Percentiles rank a stretch among this genome's conserved stretches.
These are phyloP conservation scores for Marmota flaviventris DNA, from an alignment of 2,113 vertebrate species.

Conservation along the genomic window DNA sequence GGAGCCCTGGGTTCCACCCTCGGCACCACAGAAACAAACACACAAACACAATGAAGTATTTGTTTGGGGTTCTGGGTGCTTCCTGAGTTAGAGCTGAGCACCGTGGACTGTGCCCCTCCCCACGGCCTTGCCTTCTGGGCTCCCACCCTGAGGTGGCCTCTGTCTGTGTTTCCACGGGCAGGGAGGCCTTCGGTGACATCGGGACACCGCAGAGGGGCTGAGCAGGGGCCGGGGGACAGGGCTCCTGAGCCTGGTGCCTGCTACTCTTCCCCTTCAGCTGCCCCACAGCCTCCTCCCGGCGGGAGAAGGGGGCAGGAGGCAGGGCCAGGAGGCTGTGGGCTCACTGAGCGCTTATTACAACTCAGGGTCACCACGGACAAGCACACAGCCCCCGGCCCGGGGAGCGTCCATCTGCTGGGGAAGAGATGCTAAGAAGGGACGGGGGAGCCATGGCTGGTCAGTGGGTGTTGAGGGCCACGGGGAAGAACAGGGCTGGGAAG, in stretches of 20 bases:
- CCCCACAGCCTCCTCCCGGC: background rate
- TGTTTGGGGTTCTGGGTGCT: background rate
- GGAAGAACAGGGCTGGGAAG: background rate
- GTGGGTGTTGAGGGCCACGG: fast-evolving
- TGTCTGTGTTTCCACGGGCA: background rate
- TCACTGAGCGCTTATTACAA: background rate
- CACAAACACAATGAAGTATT: too few species aligned
- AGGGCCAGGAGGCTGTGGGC: background rate
- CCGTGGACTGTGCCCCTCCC: fast-evolving
- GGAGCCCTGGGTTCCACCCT: too few species aligned
- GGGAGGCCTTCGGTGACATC: fast-evolving
- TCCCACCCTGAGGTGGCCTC: background rate
- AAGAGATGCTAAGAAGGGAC: background rate
- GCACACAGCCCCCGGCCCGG: background rate
- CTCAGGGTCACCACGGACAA: background rate
- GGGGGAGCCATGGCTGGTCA: too few species aligned
- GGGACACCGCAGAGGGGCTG: too few species aligned
- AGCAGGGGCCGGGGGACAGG: background rate
- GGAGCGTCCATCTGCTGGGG: background rate
- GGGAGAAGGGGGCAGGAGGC: background rate
- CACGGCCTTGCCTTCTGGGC: background rate
- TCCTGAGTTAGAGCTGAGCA: background rate
- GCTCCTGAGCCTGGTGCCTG: too few species aligned
- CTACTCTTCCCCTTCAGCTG: background rate
- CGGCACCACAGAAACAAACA: too few species aligned